These are phyloP conservation scores for Rhegmatorhina hoffmannsi DNA, from an alignment of 2,113 vertebrate species.

Conservation along the genomic window DNA sequence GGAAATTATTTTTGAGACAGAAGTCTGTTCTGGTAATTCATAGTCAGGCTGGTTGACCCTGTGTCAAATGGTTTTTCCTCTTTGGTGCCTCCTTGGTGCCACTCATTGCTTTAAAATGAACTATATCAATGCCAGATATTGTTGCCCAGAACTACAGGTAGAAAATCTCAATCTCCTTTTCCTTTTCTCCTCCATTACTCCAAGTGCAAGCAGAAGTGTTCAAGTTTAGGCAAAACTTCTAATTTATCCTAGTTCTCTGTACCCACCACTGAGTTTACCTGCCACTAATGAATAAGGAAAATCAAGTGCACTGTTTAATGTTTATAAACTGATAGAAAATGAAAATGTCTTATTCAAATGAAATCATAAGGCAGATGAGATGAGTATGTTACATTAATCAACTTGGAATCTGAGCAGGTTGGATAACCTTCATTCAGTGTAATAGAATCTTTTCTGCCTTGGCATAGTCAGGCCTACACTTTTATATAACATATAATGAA, in stretches of 20 bases:
- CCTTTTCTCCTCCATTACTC: background rate
- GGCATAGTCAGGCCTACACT: background rate
- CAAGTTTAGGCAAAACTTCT: background rate
- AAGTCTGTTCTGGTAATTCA: background rate
- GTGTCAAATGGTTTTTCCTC: background rate
- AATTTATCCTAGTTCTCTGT: background rate
- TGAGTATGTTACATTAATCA: background rate
- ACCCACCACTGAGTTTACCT: background rate
- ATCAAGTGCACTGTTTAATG: background rate
- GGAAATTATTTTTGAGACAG: background rate
- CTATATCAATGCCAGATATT: rapidly evolving
- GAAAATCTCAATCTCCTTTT: background rate
- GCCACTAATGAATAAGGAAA: background rate
- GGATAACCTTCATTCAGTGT: background rate
- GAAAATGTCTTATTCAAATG: background rate
- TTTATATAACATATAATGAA: background rate
- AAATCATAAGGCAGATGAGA: background rate
- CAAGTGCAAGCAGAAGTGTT: background rate
- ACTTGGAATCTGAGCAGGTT: background rate
- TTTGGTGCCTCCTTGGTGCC: background rate
- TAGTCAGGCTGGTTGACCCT: background rate
- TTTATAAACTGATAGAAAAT: background rate
- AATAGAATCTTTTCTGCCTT: background rate
- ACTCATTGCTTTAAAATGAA: background rate
- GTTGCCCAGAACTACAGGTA: background rate